Base-by-base conservation (phyloP, 2,888 invertebrate genomes). In the Patella pellucida region DNA sequence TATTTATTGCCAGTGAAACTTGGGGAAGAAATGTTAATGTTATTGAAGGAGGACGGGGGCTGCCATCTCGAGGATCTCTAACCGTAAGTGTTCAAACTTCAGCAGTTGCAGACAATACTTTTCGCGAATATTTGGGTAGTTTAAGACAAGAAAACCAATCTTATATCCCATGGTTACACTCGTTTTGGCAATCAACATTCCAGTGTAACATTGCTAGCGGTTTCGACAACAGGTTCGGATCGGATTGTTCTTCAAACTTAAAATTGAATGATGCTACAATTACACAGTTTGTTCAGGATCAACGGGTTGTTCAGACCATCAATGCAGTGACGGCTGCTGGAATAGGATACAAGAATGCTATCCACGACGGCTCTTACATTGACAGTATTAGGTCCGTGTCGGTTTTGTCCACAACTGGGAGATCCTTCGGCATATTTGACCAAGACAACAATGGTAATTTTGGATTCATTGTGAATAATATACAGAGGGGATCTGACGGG, bases 1-100 rank as follows among this genome's bases (percentile, higher is more conserved):
- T 82, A 31, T 87, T 87, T 52, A 77, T 87, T n/a, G 85, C 85
- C 19, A 85, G 86, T 72, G 86, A 87, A 70, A 82, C 84, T 1
- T 87, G 87, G 87, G 86, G 86, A n/a, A 81, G 80, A 0, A 82
- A 80, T 68, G 23, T 50, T 2, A 68, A 77, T 4, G 70, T 86
- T 15, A 56, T 86, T 11, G 54, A 72, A 15, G 77, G 73, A 3
- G 72, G 74, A 1, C 51, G 78, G 2, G 84, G 82, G 0, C 74
- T 79, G 23, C 77, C 69, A n/a, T 82, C 84, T 5, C 76, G 79
- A 31, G 87, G 87, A 2, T 80, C 85, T 0, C n/a, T 86, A 0
- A 82, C 85, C 3, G 80, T 86, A 41, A 82, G 80, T 3, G 82
- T 84, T 1, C 79, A 82, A 54, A 77, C 80, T 7, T 76, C 75